Evolutionary conservation across 2,113 vertebrate species (phyloP), one percentile per base, ranked within the genome.

Genomic region (Pyrgilauda ruficollis): DNA sequence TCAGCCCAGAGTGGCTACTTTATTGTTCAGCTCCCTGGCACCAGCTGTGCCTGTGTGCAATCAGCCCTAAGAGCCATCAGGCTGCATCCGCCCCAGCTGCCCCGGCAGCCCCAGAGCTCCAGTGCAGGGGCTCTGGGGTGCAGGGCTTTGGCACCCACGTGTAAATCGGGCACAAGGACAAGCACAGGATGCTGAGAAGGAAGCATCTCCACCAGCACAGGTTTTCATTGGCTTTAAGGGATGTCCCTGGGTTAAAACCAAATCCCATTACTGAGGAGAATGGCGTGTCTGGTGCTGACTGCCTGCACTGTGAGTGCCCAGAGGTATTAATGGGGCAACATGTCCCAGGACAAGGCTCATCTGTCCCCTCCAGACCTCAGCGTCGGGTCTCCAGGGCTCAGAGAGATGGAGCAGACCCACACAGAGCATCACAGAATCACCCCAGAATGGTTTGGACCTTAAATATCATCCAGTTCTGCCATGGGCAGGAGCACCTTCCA

Each of bases 81-180:
- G 83, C 96, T 86, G 88, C 97, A 86, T 80, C 91, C 93, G 31
- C 87, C 96, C 96, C 97, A 98, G 98, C 97, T 97, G 97, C 97
- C 97, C 96, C 96, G 23, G 81, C 91, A 83, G 89, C 0, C 86
- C 86, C 86, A 49, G 3, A 41, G 78, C 78, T 11, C 23, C 3
- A 27, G 39, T 0, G 62, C 39, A 52, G 52, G 69, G 28, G 21
- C 15, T 47, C 21, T 21, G 7, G 6, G 6, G 11, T 3, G 53
- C 3, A 13, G 55, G 70, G 55, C 49, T 75, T 0, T 2, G 6
- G 23, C 62, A 2, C 68, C 6, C 50, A 4, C 37, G 1, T 1
- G 6, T 2, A 0, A 13, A 4, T 3, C 1, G 1, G 20, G 13
- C 27, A 9, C n/a, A 2, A 16, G 89, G 72, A 15, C 68, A 8